These are phyloP conservation scores for Pedetes capensis DNA, from an alignment of 2,113 vertebrate genomes.

Conservation along the genomic window DNA sequence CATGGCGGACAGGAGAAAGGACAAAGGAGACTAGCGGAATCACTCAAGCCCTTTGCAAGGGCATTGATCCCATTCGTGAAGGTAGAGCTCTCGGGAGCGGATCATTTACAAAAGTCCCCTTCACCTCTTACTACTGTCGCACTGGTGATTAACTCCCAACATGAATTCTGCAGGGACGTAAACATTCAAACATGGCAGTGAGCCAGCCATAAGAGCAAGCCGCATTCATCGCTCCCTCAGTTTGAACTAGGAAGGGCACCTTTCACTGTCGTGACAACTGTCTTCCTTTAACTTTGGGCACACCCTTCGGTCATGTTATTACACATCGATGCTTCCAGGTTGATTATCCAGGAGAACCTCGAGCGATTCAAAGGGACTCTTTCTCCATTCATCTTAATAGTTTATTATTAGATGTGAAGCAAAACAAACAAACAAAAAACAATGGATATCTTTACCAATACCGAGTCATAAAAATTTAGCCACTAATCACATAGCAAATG, in stretches of 20 bases:
- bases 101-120: too few species aligned
- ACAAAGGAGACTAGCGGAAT: neutral
- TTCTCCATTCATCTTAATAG: neutral
- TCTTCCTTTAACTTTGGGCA: neutral
- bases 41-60: neutral
- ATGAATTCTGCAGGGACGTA: neutral
- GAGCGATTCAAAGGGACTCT: neutral
- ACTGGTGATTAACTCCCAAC: neutral
- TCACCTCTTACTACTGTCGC: neutral
- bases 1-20: neutral
- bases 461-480: neutral
- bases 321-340: rapidly evolving
- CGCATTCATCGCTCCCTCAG: rapidly evolving
- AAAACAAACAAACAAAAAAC: neutral
- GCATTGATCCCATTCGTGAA: neutral
- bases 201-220: neutral
- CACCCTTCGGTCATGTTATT: neutral
- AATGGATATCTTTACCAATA: neutral
- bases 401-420: neutral
- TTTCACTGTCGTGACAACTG: neutral
- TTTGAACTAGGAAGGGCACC: rapidly evolving
- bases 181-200: neutral
- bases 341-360: neutral
- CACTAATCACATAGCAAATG: too few species aligned
- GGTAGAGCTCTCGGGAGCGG: neutral